Percentiles rank a stretch among this genome's conserved stretches.
Conservation (phyloP, 2,888 invertebrate genomes). For the Latheticus oryzae region DNA sequence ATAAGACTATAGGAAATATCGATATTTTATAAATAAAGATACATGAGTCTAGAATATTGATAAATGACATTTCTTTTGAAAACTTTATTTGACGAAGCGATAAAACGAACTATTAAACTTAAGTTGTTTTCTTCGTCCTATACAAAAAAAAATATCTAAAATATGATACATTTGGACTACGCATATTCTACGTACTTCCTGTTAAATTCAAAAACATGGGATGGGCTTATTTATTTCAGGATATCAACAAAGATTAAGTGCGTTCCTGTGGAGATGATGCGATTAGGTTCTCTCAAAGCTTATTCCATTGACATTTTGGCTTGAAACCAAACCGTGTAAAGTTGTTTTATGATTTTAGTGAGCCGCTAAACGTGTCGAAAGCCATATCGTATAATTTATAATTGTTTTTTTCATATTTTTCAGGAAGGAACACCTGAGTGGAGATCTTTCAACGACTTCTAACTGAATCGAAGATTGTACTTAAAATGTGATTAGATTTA, state of each 20-base stretch:
- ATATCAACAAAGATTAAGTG: conserved; percentile 30
- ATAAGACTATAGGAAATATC: conserved; percentile 26
- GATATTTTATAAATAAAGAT: conserved; percentile 40
- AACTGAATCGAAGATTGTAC: conserved; percentile 45
- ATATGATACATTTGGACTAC: no score
- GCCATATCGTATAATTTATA: conserved; percentile 6
- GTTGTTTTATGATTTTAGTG: conserved; percentile 28
- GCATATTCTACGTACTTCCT: no score
- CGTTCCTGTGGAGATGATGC: conserved; percentile 30
- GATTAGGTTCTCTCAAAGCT: conserved; percentile 33
- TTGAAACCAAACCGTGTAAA: conserved; percentile 27
- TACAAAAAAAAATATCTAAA: no score
- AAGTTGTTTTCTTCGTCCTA: conserved; percentile 17
- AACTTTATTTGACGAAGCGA: conserved; percentile 15
- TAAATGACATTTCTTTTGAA: conserved; percentile 30
- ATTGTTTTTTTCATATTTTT: conserved; percentile 3
- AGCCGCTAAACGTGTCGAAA: conserved; percentile 32
- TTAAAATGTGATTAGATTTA: conserved; percentile 47
- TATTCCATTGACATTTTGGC: conserved; percentile 34
- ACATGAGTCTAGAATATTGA: conserved; percentile 30
- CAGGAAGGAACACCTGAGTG: conserved; percentile 52
- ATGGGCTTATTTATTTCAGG: conserved; percentile 25
- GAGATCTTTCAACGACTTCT: conserved; percentile 49
- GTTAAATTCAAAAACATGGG: conserved; percentile 9
- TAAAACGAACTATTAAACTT: conserved; percentile 23